A percentile compares a stretch with the other conserved stretches of the same genome.
Conservation (phyloP, 2,113 vertebrate species). For the Xiphias gladius region DNA sequence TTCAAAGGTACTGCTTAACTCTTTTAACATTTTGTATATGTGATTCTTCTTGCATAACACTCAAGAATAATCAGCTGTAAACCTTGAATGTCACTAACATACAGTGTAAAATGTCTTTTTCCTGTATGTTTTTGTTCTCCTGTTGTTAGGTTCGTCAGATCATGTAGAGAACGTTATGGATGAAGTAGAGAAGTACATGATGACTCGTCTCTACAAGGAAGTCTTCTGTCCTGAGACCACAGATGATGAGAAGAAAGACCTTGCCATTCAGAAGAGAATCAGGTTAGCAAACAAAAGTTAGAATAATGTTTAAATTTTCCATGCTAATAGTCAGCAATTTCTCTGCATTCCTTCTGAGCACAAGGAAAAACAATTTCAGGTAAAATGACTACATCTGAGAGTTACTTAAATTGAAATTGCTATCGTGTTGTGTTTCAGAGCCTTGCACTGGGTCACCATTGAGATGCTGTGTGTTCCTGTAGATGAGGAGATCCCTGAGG, state of each 20-base stretch:
- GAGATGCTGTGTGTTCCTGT: constrained; percentile 97
- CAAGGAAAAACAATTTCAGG: not conserved
- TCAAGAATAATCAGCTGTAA: not conserved
- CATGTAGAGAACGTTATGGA: constrained; percentile 93
- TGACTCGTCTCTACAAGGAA: constrained; percentile 94
- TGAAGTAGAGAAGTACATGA: constrained; percentile 95
- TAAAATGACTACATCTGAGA: not conserved
- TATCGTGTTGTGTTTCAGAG: constrained; percentile 77
- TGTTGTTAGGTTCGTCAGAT: constrained; percentile 88
- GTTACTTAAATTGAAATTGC: not conserved
- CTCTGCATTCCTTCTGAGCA: not conserved
- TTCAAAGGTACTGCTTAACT: constrained; percentile 89
- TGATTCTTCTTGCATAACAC: not conserved
- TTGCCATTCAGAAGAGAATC: constrained; percentile 94
- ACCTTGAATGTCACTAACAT: not conserved
- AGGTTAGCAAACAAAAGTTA: constrained; percentile 80
- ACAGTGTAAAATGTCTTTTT: not conserved
- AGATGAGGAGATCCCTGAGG: constrained; percentile 93
- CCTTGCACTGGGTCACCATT: constrained; percentile 96
- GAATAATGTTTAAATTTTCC: not conserved
- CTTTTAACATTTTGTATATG: not conserved
- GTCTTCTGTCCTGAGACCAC: constrained; percentile 97
- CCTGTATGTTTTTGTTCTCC: not conserved
- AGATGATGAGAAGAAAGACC: constrained; percentile 97
- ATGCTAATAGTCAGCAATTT: not conserved